Evolutionary conservation across 2,113 vertebrate genomes (phyloP), one percentile per base, ranked within the genome.

Genomic region (Morone saxatilis): DNA sequence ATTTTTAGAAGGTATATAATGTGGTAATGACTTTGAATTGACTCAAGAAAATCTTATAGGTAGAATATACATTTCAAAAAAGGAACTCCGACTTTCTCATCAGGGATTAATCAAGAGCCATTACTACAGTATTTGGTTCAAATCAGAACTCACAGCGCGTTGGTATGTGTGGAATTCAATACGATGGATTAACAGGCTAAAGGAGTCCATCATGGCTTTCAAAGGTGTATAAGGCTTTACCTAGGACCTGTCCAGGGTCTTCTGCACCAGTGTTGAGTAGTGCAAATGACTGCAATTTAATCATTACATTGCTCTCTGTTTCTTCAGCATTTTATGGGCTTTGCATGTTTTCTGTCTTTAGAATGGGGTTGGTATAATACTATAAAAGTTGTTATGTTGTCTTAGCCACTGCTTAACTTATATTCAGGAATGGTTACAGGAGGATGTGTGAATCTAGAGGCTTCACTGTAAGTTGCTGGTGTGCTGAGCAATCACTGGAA

Each of bases 101-200:
- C 1, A 86, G 31, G 74, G 19, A 51, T 57, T 50, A 40, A 72
- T 73, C 40, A 56, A 36, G 47, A 79, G 36, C 17, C 25, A 36
- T 59, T 47, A 13, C 6, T 41, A 7, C 10, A 63, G 62, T 80
- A 66, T 70, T 63, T 65, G 62, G 54, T 38, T 63, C 11, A 40
- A 56, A 56, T 72, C 31, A 47, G 36, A 75, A 22, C 20, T 77
- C 36, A 43, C 38, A 20, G 25, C 1, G 2, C 38, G n/a, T 20
- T 51, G 22, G 51, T 25, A 73, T 43, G 60, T n/a, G 67, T 80
- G 67, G 57, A 51, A 75, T 31, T 78, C 59, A 59, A 41, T 66
- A 38, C 54, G 47, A 56, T 41, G 12, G 13, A 36, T 59, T 56
- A 41, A 60, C 22, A 14, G n/a, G 9, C 25, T 63, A 1, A 25